Conservation (phyloP, 30 jellyfish, hydroid and myxozoan species). For the Calvadosia cruxmelitensis region DNA sequence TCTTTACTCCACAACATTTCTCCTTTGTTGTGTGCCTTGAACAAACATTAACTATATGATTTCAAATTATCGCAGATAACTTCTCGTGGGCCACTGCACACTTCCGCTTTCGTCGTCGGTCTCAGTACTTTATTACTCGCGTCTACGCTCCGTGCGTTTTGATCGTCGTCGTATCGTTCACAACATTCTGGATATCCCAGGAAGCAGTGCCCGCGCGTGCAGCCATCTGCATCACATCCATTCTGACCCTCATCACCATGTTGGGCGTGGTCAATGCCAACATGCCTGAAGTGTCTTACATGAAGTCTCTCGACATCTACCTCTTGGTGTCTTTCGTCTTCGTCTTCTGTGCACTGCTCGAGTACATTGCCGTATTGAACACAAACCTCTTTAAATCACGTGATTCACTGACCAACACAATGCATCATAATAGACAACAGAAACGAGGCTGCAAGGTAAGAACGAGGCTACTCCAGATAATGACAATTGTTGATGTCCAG, state of each 20-base stretch:
- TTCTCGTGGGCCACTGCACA: constrained; percentile 80
- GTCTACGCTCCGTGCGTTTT: constrained; percentile 64
- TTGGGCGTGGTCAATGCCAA: constrained; percentile 75
- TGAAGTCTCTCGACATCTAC: constrained; percentile 72
- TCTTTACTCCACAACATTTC: too few species aligned
- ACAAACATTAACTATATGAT: too few species aligned
- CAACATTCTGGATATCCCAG: constrained; percentile 84
- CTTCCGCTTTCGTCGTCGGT: constrained; percentile 58
- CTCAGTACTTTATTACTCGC: constrained; percentile 52
- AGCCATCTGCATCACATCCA: constrained; percentile 74
- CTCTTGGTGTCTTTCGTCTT: constrained; percentile 56
- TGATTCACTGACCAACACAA: too few species aligned
- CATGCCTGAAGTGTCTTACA: constrained; percentile 91
- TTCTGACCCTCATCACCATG: constrained; percentile 82
- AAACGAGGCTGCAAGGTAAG: too few species aligned
- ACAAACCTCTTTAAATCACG: too few species aligned
- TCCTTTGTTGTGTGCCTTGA: too few species aligned
- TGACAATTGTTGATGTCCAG: too few species aligned
- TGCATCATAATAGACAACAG: too few species aligned
- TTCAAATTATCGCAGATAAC: too few species aligned
- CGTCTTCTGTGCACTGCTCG: constrained; percentile 68
- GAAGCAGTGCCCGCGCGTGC: constrained; percentile 95
- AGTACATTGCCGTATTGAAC: constrained; percentile 67
- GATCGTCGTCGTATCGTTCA: constrained; percentile 89
- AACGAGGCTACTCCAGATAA: too few species aligned